Evolutionary conservation across 2,888 invertebrate species (phyloP).

Genomic region (Idaea biselata): DNA sequence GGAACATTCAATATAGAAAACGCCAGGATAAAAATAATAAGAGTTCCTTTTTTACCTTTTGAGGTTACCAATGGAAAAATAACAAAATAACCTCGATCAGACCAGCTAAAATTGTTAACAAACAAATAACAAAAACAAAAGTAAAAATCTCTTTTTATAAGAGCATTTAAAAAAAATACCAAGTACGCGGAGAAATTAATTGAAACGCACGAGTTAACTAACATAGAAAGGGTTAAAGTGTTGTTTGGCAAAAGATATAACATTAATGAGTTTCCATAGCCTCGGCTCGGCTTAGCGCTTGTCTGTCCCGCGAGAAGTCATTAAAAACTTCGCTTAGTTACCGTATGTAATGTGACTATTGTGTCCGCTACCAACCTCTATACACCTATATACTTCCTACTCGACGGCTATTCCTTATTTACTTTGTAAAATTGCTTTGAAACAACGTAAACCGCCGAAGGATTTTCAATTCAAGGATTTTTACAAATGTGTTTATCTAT

Average conservation of each 20-base stretch:
- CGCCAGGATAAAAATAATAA: too few species aligned
- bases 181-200: neutral
- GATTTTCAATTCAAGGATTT: too few species aligned
- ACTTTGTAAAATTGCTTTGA: constrained; percentile 1
- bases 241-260: neutral
- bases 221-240: neutral
- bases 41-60: too few species aligned
- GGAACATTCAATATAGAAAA: too few species aligned
- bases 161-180: neutral
- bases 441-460: neutral
- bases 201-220: neutral
- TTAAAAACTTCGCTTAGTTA: neutral
- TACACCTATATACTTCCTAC: neutral
- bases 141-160: too few species aligned
- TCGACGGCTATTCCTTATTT: neutral
- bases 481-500: too few species aligned
- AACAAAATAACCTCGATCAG: too few species aligned
- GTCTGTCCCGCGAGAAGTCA: neutral
- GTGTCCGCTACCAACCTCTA: neutral
- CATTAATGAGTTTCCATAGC: neutral
- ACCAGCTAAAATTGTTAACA: too few species aligned
- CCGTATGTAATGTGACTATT: neutral
- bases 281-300: neutral
- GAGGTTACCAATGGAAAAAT: too few species aligned
- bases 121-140: too few species aligned